Base-by-base conservation (phyloP, 2,113 vertebrate species). In the Sterna hirundo region DNA sequence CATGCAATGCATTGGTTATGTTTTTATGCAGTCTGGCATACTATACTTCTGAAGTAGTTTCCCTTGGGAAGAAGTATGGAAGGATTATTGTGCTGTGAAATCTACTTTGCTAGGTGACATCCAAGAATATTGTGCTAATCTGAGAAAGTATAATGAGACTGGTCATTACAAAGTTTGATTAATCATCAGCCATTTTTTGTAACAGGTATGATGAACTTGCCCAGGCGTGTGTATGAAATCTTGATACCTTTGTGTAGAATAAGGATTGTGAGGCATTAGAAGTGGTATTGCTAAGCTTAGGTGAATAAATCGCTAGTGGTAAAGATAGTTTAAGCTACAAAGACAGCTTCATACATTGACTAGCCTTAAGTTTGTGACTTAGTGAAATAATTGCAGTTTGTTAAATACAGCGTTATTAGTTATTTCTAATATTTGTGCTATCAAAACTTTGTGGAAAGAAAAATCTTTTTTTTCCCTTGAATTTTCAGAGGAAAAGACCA, bases 401-500 rank as follows among this genome's bases (percentile, higher is more conserved):
- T 34, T 79, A 55, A 62, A 60, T 42, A 9, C 1, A 61, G 40
- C 17, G 15, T 54, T 72, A 47, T 36, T 64, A 49, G 30, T 70
- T 64, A 42, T 40, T 85, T 64, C 34, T 83, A 47, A 40, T 72
- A 36, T 18, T 84, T 78, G 17, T 52, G 15, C 36, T 92, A 11
- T 40, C 16, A 46, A 51, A 52, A 54, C 38, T 40, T 62, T n/a
- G 55, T 7, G 64, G 60, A 69, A 84, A 46, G 13, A 49, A 88
- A 85, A 49, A 40, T 6, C 1, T 74, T 17, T 14, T 14, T 66
- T 13, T 5, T 69, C 32, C 52, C 61, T 46, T 91, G 42, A 64
- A 25, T 96, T 75, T 94, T 29, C 96, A 99, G 99, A 99, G 99
- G 97, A 98, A 99, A 97, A 98, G 99, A 95, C 99, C 99, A 0